Percentiles rank a stretch among this genome's conserved stretches.
Conservation (phyloP, 2,888 invertebrate species). For the Lasioglossum leucozonium region DNA sequence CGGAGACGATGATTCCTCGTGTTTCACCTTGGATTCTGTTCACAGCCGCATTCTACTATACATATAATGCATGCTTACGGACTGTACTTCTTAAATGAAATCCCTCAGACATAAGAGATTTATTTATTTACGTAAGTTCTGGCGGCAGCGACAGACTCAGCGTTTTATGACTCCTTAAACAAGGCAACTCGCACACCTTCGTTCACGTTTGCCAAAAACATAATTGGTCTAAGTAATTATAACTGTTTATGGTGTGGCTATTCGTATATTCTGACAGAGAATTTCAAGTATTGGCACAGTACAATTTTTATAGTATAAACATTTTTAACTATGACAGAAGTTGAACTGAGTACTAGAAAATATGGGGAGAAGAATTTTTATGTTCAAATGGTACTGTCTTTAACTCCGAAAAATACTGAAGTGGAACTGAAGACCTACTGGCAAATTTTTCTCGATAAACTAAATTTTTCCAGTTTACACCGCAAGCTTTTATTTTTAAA, state of each 20-base stretch:
- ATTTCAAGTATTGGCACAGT: not conserved
- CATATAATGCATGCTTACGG: slow-evolving; percentile 28
- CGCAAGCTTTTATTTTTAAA: too few relatives aligned
- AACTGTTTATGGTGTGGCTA: not conserved
- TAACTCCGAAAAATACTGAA: too few relatives aligned
- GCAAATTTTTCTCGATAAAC: not conserved
- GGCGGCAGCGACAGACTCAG: not conserved
- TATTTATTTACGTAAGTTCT: slow-evolving; percentile 55
- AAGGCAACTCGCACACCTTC: not conserved
- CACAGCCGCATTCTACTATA: not conserved
- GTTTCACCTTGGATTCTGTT: slow-evolving; percentile 39
- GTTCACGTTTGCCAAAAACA: not conserved
- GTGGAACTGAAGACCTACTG: not conserved
- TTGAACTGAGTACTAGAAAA: too few relatives aligned
- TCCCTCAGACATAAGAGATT: slow-evolving; percentile 44
- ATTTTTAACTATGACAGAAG: too few relatives aligned
- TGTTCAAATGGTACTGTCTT: not conserved
- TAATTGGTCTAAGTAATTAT: not conserved
- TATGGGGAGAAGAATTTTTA: not conserved
- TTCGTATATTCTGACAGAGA: too few relatives aligned
- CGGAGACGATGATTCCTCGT: slow-evolving; percentile 19
- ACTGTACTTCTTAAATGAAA: slow-evolving; percentile 48
- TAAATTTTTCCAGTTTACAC: too few relatives aligned
- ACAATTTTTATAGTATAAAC: not conserved
- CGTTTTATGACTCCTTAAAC: not conserved